phyloP scores from a whole-genome alignment of 2,113 vertebrate species.

The Pollimyrus isidori region DNA sequence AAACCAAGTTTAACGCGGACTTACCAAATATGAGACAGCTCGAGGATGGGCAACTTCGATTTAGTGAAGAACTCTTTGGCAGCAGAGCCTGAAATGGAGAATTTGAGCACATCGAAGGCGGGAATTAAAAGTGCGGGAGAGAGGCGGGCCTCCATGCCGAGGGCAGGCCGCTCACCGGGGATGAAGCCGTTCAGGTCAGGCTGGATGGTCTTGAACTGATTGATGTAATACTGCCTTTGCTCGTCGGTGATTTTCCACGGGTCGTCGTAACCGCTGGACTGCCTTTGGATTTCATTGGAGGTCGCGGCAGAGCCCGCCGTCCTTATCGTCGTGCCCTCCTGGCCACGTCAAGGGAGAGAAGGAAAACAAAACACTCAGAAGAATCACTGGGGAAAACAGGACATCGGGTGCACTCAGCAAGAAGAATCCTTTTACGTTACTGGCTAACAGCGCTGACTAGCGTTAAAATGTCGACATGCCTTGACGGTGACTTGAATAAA shows the following conservation, averaged over 20 bases:
- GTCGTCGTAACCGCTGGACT: slow-evolving; percentile 92
- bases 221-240: slow-evolving; percentile 98
- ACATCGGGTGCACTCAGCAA: background rate
- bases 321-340: slow-evolving; percentile 82
- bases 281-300: slow-evolving; percentile 94
- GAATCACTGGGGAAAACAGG: background rate
- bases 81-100: slow-evolving; percentile 61
- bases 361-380: background rate
- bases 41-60: slow-evolving; percentile 79
- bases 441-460: background rate
- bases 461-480: background rate
- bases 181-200: slow-evolving; percentile 96
- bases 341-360: background rate
- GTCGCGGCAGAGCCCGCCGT: slow-evolving; percentile 79
- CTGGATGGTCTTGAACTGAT: slow-evolving; percentile 99
- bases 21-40: slow-evolving; percentile 83
- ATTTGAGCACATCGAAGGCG: background rate
- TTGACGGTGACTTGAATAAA: background rate
- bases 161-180: slow-evolving; percentile 69
- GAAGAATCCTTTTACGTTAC: background rate
- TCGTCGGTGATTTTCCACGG: slow-evolving; percentile 99
- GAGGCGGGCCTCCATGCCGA: background rate
- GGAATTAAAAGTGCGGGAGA: background rate
- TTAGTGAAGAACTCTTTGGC: slow-evolving; percentile 85
- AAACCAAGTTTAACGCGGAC: slow-evolving; percentile 31